Evolutionary conservation across 1,140 invertebrate genomes (phyloP), one percentile per base, ranked within the genome.

Genomic region (Octopus sinensis): DNA sequence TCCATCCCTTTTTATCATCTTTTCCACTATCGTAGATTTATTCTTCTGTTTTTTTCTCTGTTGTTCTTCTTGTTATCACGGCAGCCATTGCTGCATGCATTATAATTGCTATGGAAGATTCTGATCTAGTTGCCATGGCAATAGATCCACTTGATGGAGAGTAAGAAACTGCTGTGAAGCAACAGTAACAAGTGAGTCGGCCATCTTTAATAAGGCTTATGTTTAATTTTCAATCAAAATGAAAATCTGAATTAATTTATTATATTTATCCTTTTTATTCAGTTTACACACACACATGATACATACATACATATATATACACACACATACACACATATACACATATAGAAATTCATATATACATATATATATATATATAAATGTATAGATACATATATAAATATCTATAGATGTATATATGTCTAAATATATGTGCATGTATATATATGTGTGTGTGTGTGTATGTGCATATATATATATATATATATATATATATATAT

Each of bases 401-500:
- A 71, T 71, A 71, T 71, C 5, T 71, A 71, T 71, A 71, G 13
- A 12, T 13, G 12, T 71, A 12, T 71, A 13, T 71, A 4, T 71
- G 12, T 71, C 5, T 71, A 71, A n/a, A 4, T 71, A 71, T 71
- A 71, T 71, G 12, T 71, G 30, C 30, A 13, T 71, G 30, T 71
- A 71, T 71, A 71, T 71, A 71, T 71, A 13, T 71, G 30, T 71
- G 12, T 71, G 30, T 71, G 12, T 71, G 30, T 12, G 30, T 12
- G 30, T 12, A 71, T 12, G 30, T 71, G 12, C 30, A 12, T 71
- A 13, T 71, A 71, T 71, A 71, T 71, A 71, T 71, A 71, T 71
- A 71, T 71, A 12, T 71, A 12, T 71, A 23, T 71, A 71, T 71
- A 4, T 71, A 71, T 71, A 71, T 71, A 71, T 71, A 71, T 71